phyloP scores from a whole-genome alignment of 2,797 vertebrate species.

The Lagodon rhomboides region DNA sequence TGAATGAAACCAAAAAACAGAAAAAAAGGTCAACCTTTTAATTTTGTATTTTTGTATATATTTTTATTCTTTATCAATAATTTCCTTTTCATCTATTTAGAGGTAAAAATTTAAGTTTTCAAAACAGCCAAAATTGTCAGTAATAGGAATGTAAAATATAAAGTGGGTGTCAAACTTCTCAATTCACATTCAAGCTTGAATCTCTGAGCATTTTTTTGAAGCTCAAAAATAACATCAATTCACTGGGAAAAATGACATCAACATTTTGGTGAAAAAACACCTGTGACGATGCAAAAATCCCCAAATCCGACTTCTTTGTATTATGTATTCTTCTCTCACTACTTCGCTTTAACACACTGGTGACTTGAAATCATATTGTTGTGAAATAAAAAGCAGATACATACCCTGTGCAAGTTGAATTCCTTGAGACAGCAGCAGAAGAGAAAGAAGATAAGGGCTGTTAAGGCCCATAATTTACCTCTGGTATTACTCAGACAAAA shows the following conservation, averaged over 20 bases:
- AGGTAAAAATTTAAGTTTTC: neutral
- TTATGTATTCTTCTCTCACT: neutral
- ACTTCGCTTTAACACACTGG: neutral
- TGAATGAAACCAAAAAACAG: neutral
- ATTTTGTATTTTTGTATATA: neutral
- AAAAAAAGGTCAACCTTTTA: too few relatives aligned
- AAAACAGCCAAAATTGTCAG: neutral
- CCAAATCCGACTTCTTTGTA: neutral
- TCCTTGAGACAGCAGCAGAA: conserved; percentile 70
- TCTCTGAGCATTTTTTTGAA: neutral
- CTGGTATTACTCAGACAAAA: conserved; percentile 14
- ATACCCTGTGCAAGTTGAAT: conserved; percentile 73
- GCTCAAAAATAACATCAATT: neutral
- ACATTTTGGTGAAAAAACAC: neutral
- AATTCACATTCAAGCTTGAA: neutral
- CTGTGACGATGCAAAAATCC: neutral
- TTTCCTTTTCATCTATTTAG: neutral
- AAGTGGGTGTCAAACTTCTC: neutral
- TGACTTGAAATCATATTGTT: neutral
- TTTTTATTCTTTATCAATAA: too few relatives aligned
- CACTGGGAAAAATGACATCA: too few relatives aligned
- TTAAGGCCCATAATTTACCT: conserved; percentile 67
- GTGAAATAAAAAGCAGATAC: conserved; percentile 12
- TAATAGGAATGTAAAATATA: neutral
- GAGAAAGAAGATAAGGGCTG: conserved; percentile 63